Base-by-base conservation (phyloP, 1,140 invertebrate species). In the Megalonaias nervosa region DNA sequence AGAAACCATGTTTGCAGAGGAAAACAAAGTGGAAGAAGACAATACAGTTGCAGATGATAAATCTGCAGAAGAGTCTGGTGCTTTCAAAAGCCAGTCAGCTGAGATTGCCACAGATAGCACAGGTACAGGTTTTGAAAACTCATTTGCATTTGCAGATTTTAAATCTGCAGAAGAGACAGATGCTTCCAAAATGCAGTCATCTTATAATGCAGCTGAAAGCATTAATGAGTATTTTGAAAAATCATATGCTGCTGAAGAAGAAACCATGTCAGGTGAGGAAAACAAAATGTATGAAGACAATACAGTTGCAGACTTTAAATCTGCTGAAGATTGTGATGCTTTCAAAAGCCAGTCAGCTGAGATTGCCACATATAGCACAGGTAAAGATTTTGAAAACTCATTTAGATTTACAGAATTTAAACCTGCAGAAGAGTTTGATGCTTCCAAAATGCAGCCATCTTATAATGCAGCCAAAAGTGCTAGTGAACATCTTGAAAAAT, bases 61-160 rank as follows among this genome's bases (percentile, higher is more conserved):
- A 48, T 21, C 17, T 48, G 61, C 67, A 16, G 75, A 71, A 62
- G 56, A 62, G 56, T 16, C 55, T 62, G 75, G 31, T 60, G 69
- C 38, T 64, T 60, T 38, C 38, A 38, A 38, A 38, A 2, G 38
- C 4, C 38, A 38, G 5, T 4, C 38, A 38, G 9, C 38, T 38
- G 38, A 38, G 38, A 38, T 0, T 38, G 38, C 38, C 1, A 3
- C 6, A 38, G 1, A 38, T 38, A 38, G 38, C 38, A 38, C 38
- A 38, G 38, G 38, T 9, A 38, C 38, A 38, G 38, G 4, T 38
- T 38, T 38, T 38, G 26, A 26, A 26, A 2, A 26, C 26, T 26
- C 1, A 1, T 26, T 26, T 2, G 26, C 26, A 26, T 58, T 38
- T 56, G 21, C 23, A 9, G 57, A 71, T 57, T n/a, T 57, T 17